Conservation (phyloP, 2,888 invertebrate species). For the Stegophylla sp. region DNA sequence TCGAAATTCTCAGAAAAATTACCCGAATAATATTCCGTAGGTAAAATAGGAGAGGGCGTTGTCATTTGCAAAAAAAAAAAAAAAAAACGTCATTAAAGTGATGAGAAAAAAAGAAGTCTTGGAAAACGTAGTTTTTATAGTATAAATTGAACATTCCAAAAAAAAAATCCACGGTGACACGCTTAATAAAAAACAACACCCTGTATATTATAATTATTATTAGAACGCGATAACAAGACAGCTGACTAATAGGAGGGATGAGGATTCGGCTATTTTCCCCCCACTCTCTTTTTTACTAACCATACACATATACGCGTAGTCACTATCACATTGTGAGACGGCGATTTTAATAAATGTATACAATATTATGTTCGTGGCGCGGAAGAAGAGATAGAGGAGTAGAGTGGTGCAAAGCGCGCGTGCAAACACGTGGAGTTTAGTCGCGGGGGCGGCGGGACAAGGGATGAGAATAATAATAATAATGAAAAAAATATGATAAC, state of each 20-base stretch:
- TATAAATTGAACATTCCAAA: background rate
- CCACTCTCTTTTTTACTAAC: background rate
- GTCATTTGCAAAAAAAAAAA: no score
- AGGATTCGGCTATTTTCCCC: background rate
- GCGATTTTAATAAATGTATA: conserved; percentile 35
- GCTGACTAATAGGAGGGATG: background rate
- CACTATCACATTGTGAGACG: background rate
- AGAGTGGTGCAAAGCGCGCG: background rate
- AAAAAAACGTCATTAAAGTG: background rate
- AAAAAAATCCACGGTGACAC: background rate
- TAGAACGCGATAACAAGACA: background rate
- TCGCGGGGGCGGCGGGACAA: background rate
- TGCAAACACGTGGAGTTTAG: background rate
- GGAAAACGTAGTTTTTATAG: background rate
- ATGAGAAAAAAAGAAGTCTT: background rate
- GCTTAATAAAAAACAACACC: no score
- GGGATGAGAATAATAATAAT: no score
- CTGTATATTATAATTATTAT: background rate
- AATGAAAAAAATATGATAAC: background rate
- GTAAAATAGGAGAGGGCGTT: no score
- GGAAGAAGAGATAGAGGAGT: no score
- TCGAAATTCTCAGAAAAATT: no score
- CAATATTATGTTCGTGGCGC: background rate
- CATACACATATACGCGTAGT: background rate
- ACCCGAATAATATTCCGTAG: no score